Percentiles rank a stretch among this genome's conserved stretches.
Conservation (phyloP, 2,113 vertebrate species). For the Megaceryle maxima region DNA sequence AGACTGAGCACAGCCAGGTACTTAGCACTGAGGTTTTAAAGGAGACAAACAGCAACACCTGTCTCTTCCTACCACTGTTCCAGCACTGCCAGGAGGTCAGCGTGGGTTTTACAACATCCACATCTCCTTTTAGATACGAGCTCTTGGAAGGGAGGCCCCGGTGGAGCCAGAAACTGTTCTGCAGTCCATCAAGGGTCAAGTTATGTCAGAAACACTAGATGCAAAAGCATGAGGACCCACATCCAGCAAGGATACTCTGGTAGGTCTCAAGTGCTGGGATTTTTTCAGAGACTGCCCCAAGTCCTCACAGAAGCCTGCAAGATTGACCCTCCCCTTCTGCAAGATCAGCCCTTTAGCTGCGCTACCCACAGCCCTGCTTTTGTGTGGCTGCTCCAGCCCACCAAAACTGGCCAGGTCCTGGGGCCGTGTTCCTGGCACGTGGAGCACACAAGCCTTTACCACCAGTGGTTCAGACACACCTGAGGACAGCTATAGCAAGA, state of each 20-base stretch:
- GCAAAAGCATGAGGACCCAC: neutral
- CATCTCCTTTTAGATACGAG: neutral
- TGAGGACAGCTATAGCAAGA: neutral
- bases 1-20: neutral
- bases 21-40: neutral
- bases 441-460: neutral
- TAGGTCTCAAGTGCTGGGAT: accelerated
- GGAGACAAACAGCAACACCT: neutral
- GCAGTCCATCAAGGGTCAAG: neutral
- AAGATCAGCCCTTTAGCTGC: neutral
- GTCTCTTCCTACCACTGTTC: neutral
- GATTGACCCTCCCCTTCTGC: neutral
- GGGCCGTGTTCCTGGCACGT: neutral
- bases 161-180: neutral
- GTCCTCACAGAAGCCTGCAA: neutral
- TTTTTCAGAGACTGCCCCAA: neutral
- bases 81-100: neutral
- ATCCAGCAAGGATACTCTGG: neutral
- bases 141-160: neutral
- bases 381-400: neutral
- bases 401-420: accelerated
- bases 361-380: neutral
- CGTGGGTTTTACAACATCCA: neutral
- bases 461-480: neutral
- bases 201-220: neutral